Conservation (phyloP, 2,797 vertebrate genomes). For the Astyanax mexicanus region DNA sequence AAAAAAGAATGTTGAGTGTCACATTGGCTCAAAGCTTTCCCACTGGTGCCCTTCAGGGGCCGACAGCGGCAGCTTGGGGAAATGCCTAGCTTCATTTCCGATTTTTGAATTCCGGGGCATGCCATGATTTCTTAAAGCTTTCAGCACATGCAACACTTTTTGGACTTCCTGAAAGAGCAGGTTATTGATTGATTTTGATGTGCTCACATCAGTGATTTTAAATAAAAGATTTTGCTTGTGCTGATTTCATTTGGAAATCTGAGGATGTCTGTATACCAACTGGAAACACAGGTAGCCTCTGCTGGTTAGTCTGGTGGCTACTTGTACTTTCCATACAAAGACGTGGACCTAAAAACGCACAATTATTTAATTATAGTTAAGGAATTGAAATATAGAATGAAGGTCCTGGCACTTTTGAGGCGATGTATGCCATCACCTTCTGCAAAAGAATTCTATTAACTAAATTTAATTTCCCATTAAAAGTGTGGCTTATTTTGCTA, state of each 20-base stretch:
- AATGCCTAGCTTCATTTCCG: conserved; percentile 32
- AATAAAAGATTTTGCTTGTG: background rate
- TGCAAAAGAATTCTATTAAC: background rate
- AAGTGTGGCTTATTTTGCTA: background rate
- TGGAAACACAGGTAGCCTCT: background rate
- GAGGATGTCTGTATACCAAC: background rate
- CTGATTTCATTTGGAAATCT: background rate
- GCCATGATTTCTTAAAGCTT: conserved; percentile 5
- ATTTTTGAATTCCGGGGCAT: too few species aligned
- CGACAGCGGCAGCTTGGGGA: conserved; percentile 19
- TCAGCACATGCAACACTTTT: conserved; percentile 7
- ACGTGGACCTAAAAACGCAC: conserved; percentile 16
- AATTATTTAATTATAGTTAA: background rate
- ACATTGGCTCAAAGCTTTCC: background rate
- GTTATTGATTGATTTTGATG: too few species aligned
- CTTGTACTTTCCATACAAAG: background rate
- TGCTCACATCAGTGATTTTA: too few species aligned
- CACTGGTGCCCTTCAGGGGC: conserved; percentile 1
- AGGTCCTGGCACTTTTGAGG: conserved; percentile 16
- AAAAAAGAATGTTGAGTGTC: background rate
- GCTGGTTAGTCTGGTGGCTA: too few species aligned
- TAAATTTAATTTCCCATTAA: background rate
- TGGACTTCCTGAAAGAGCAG: too few species aligned
- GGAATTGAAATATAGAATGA: background rate
- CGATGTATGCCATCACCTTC: conserved; percentile 2